Conservation (phyloP, 53 echinoderm and acorn worm species). For the Paracentrotus lividus region DNA sequence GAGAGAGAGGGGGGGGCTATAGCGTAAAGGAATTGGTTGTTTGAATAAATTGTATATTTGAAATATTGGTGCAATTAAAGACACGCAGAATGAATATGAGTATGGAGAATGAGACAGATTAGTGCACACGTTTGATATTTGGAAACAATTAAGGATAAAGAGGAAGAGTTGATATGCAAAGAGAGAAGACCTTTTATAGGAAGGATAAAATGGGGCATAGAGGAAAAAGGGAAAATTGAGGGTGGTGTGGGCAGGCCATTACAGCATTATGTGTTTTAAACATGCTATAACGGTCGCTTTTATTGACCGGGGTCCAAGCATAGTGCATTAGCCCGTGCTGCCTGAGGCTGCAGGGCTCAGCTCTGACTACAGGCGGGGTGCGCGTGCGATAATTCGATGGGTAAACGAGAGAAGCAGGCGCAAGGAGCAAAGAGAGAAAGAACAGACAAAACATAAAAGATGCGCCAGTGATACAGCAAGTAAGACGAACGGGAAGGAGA, state of each 20-base stretch:
- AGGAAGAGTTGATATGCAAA: neutral
- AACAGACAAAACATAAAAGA: constrained; percentile 1
- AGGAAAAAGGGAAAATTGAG: neutral
- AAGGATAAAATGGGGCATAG: neutral
- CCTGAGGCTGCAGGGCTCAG: constrained; percentile 19
- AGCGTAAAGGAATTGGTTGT: neutral
- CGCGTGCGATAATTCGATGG: constrained; percentile 57
- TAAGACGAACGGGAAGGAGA: constrained; percentile 13
- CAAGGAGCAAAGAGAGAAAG: constrained; percentile 19
- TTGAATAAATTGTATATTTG: neutral
- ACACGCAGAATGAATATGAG: neutral
- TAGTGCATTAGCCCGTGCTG: constrained; percentile 50
- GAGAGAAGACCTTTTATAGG: neutral
- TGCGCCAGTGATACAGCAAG: neutral
- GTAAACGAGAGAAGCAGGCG: constrained; percentile 32
- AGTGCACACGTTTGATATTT: neutral
- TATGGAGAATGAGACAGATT: neutral
- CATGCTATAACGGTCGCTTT: constrained; percentile 43
- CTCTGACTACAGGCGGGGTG: neutral
- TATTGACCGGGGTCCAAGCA: constrained; percentile 41
- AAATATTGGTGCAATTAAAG: neutral
- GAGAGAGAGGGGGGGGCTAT: no score
- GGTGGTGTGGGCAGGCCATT: neutral
- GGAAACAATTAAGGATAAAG: neutral
- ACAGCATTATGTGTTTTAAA: constrained; percentile 35